A percentile compares a stretch with the other conserved stretches of the same genome.
These are phyloP conservation scores for Theodoxus fluviatilis DNA, from an alignment of 2,888 invertebrate species.

Conservation along the genomic window DNA sequence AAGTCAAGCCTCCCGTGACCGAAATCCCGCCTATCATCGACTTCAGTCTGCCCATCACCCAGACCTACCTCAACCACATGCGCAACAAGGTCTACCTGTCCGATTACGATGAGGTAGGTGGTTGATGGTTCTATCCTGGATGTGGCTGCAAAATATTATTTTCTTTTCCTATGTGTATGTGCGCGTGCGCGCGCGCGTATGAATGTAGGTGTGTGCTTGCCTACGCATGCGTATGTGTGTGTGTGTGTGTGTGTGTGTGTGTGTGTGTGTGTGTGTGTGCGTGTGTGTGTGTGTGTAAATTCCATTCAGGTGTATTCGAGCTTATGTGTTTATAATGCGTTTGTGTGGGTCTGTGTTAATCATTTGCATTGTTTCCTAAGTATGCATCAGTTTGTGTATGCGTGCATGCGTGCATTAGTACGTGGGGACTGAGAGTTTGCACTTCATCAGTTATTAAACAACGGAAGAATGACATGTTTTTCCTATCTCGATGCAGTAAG, in stretches of 20 bases:
- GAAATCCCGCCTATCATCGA: slow-evolving; percentile 71
- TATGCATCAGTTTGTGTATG: too few species aligned
- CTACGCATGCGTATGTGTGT: neutral
- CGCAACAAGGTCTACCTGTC: slow-evolving; percentile 42
- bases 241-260: neutral
- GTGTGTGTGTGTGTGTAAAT: neutral
- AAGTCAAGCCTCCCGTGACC: slow-evolving; percentile 26
- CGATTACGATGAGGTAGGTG: slow-evolving; percentile 43
- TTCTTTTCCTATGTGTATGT: neutral
- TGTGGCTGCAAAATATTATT: neutral
- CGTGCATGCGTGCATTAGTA: too few species aligned
- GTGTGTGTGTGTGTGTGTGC: neutral
- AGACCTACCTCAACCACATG: slow-evolving; percentile 77
- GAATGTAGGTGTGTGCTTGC: neutral
- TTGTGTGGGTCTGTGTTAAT: too few species aligned
- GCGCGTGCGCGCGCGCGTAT: neutral
- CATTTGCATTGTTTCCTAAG: too few species aligned
- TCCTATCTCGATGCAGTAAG: too few species aligned
- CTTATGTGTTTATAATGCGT: too few species aligned
- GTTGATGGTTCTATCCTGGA: neutral
- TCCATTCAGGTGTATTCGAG: neutral
- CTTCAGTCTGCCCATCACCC: slow-evolving; percentile 87
- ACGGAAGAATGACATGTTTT: too few species aligned
- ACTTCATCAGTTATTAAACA: too few species aligned
- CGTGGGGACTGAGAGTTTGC: too few species aligned